Evolutionary conservation across 2,113 vertebrate genomes (phyloP).

Genomic region (Ancistrus triradiatus): DNA sequence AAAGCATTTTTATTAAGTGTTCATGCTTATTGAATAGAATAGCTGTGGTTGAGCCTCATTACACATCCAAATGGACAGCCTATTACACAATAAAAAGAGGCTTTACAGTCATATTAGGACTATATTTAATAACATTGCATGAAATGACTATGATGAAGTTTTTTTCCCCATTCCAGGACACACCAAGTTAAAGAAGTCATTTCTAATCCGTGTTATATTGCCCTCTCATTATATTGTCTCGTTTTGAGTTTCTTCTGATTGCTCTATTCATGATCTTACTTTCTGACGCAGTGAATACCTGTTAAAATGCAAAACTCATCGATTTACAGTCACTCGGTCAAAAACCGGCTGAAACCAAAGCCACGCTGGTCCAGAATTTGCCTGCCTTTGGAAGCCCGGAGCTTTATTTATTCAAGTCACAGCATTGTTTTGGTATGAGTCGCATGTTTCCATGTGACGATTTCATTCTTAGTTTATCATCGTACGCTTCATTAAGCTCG

Average conservation of each 20-base stretch:
- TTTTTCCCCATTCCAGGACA: neutral
- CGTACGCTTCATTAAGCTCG: neutral
- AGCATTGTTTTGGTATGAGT: neutral
- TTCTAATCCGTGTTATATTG: neutral
- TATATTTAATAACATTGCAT: neutral
- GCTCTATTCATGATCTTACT: neutral
- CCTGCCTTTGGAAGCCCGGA: neutral
- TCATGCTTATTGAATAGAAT: too few relatives aligned
- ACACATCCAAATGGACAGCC: neutral
- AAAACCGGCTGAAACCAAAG: neutral
- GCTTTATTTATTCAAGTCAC: constrained; percentile 37
- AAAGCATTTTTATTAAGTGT: too few relatives aligned
- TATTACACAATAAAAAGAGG: neutral
- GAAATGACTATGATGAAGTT: neutral
- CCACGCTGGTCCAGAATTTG: neutral
- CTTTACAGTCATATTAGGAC: too few relatives aligned
- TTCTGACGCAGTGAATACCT: neutral
- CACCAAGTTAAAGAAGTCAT: neutral
- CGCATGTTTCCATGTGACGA: constrained; percentile 13
- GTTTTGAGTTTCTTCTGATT: neutral
- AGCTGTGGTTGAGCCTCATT: too few relatives aligned
- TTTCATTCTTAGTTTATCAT: constrained; percentile 20
- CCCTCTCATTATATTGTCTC: neutral
- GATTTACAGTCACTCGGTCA: neutral
- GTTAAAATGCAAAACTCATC: neutral